A percentile compares a stretch with the other conserved stretches of the same genome.
phyloP scores from a whole-genome alignment of 2,797 vertebrate species.

The Cyprinella venusta region DNA sequence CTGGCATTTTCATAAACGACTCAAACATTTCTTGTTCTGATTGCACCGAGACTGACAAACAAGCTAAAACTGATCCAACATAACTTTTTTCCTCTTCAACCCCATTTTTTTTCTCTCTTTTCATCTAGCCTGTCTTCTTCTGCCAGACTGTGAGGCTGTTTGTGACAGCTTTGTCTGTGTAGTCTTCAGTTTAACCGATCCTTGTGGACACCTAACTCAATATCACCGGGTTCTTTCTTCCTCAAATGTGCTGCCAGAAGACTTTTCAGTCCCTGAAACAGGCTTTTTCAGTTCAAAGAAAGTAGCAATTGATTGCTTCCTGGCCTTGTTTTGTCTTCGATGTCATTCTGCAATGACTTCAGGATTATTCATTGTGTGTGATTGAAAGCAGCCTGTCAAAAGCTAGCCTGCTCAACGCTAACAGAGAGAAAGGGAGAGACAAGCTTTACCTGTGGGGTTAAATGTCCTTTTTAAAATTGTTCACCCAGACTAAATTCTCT shows the following conservation, averaged over 20 bases:
- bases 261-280: constrained; percentile 26
- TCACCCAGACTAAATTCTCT: not conserved
- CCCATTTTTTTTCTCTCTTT: constrained; percentile 16
- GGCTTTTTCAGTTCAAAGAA: constrained; percentile 67
- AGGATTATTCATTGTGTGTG: constrained; percentile 42
- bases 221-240: constrained; percentile 28
- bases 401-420: constrained; percentile 47
- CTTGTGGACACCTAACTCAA: constrained; percentile 25
- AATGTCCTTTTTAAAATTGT: constrained; percentile 34
- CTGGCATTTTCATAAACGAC: constrained; percentile 8
- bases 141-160: not conserved
- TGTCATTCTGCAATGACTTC: constrained; percentile 55
- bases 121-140: constrained; percentile 1
- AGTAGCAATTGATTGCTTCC: constrained; percentile 75
- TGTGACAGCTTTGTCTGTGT: constrained; percentile 35
- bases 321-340: constrained; percentile 68
- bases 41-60: constrained; percentile 12
- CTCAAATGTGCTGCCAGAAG: constrained; percentile 3
- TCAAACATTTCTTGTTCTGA: constrained; percentile 13
- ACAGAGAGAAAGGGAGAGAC: constrained; percentile 30
- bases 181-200: constrained; percentile 3
- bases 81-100: constrained; percentile 6
- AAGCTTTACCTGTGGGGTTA: constrained; percentile 22
- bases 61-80: constrained; percentile 25
- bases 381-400: constrained; percentile 56